Percentiles rank a stretch among this genome's conserved stretches.
Evolutionary conservation across 2,797 vertebrate genomes (phyloP).

Genomic region (Tokudaia tokunoshimensis): DNA sequence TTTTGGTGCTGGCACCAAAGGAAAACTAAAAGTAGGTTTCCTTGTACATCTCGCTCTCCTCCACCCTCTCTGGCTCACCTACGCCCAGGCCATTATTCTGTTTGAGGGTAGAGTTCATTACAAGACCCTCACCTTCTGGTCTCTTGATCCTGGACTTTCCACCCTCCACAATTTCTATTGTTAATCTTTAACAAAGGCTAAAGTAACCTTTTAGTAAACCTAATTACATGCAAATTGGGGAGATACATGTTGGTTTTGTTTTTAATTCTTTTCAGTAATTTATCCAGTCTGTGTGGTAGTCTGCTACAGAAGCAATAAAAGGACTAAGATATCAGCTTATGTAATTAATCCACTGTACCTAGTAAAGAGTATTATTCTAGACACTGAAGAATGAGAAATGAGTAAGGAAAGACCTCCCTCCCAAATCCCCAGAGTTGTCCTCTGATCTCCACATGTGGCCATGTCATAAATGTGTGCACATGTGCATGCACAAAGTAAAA

Average conservation of each 20-base stretch:
- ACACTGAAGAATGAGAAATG: not conserved
- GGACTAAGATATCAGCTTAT: not conserved
- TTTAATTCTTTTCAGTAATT: not conserved
- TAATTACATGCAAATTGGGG: slow-evolving; percentile 14
- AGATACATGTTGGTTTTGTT: not conserved
- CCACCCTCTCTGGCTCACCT: not conserved
- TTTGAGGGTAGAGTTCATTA: not conserved
- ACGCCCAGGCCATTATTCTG: not conserved
- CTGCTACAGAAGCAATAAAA: not conserved
- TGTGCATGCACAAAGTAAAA: not conserved
- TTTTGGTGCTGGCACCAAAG: not conserved
- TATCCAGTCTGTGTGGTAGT: not conserved
- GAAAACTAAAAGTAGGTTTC: not conserved
- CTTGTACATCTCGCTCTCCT: no score
- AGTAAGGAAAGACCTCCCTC: not conserved
- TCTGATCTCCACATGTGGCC: not conserved
- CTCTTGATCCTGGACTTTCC: not conserved
- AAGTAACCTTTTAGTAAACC: slow-evolving; percentile 50
- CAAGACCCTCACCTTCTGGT: not conserved
- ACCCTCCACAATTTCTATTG: not conserved
- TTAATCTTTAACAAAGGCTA: slow-evolving; percentile 49
- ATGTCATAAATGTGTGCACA: no score
- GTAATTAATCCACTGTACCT: not conserved
- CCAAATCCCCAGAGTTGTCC: not conserved
- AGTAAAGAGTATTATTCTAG: slow-evolving; percentile 21